phyloP scores from a whole-genome alignment of 2,113 vertebrate genomes.

The Polyodon spathula region DNA sequence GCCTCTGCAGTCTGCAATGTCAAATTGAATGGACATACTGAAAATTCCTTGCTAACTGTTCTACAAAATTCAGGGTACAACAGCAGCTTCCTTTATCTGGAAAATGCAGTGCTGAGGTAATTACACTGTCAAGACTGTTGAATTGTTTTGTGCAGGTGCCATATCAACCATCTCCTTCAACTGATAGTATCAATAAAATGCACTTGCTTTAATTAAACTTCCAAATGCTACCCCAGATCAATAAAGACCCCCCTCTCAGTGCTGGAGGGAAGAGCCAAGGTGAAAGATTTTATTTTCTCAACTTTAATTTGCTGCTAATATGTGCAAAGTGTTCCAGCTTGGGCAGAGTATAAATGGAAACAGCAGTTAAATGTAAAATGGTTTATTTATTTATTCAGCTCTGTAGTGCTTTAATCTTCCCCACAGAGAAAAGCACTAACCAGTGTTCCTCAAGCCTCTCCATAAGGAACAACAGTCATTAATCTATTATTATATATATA shows the following conservation, averaged over 20 bases:
- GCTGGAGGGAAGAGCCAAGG: conserved; percentile 19
- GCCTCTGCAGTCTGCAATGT: neutral
- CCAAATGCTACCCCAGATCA: conserved; percentile 30
- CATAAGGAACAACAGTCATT: too few relatives aligned
- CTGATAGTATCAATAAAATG: conserved; percentile 47
- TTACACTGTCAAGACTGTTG: conserved; percentile 37
- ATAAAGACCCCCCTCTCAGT: conserved; percentile 19
- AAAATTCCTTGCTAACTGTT: conserved; percentile 8
- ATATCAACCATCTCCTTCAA: conserved; percentile 34
- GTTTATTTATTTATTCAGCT: too few relatives aligned
- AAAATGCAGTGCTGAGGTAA: conserved; percentile 35
- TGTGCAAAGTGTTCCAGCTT: conserved; percentile 34
- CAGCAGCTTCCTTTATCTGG: conserved; percentile 37
- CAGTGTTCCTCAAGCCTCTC: too few relatives aligned
- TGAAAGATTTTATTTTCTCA: conserved; percentile 17
- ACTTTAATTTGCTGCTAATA: conserved; percentile 40
- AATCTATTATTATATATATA: too few relatives aligned
- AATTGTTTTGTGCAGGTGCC: conserved; percentile 33
- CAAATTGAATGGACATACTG: neutral
- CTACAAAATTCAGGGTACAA: conserved; percentile 22
- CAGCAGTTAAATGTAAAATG: neutral
- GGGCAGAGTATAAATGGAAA: neutral
- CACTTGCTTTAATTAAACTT: conserved; percentile 52
- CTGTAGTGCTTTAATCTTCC: too few relatives aligned
- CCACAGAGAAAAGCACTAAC: too few relatives aligned